Percentiles rank a stretch among this genome's conserved stretches.
Evolutionary conservation across 2,888 invertebrate genomes (phyloP).

Genomic region (Agonopterix heracliana): DNA sequence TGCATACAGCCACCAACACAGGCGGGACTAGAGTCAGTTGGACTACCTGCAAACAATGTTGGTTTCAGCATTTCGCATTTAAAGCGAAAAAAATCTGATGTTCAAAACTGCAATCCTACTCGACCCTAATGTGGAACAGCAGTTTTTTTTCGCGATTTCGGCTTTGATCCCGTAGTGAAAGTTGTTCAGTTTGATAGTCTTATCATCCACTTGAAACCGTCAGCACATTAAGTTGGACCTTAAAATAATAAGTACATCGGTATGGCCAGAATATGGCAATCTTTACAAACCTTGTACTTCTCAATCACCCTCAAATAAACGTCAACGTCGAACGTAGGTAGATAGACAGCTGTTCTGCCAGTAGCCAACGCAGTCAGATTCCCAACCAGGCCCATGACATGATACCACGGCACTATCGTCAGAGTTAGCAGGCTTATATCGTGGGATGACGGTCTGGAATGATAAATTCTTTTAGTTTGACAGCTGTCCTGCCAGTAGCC

Average conservation of each 20-base stretch:
- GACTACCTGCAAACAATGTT: conserved; percentile 29
- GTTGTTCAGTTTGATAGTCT: too few species aligned
- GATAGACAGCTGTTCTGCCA: conserved; percentile 31
- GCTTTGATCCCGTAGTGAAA: too few species aligned
- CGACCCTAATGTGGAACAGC: too few species aligned
- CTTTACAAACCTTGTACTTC: conserved; percentile 43
- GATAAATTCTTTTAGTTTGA: too few species aligned
- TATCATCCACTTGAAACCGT: too few species aligned
- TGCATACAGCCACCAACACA: conserved; percentile 42
- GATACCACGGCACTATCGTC: conserved; percentile 51
- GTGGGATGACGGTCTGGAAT: too few species aligned
- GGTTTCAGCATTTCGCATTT: neutral
- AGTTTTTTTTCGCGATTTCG: too few species aligned
- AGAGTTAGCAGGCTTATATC: too few species aligned
- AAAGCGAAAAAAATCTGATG: neutral
- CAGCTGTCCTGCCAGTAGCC: conserved; percentile 23
- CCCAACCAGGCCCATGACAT: conserved; percentile 45
- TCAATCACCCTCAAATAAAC: conserved; percentile 47
- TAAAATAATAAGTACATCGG: too few species aligned
- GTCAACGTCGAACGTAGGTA: conserved; percentile 49
- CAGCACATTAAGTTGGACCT: too few species aligned
- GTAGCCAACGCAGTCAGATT: conserved; percentile 16
- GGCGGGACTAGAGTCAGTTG: conserved; percentile 48
- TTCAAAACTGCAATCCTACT: too few species aligned
- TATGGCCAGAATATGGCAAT: too few species aligned